Evolutionary conservation across 2,888 invertebrate genomes (phyloP).

Genomic region (Andrena haemorrhoa): DNA sequence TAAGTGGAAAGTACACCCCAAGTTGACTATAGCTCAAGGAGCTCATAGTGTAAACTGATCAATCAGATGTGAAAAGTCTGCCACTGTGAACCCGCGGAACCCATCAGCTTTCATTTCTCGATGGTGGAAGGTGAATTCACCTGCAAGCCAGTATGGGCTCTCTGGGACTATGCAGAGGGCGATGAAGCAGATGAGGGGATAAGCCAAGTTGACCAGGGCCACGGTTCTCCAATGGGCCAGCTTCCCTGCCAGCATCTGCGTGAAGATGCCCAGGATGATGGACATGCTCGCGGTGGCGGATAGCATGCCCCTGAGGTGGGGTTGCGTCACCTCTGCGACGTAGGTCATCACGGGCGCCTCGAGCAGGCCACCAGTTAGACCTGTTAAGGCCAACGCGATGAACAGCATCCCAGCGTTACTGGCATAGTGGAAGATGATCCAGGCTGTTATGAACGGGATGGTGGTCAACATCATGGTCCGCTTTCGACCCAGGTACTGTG

Average conservation of each 20-base stretch:
- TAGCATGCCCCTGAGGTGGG: conserved; percentile 91
- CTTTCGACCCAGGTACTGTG: conserved; percentile 90
- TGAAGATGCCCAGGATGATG: conserved; percentile 91
- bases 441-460: conserved; percentile 90
- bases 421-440: conserved; percentile 91
- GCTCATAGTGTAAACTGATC: too few relatives aligned
- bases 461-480: conserved; percentile 88
- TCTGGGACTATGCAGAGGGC: conserved; percentile 91
- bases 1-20: background rate
- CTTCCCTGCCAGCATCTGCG: conserved; percentile 91
- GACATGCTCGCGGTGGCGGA: conserved; percentile 91
- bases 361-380: conserved; percentile 91
- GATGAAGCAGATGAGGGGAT: conserved; percentile 88
- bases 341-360: conserved; percentile 94
- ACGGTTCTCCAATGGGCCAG: conserved; percentile 90
- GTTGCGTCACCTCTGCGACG: conserved; percentile 93
- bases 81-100: too few relatives aligned
- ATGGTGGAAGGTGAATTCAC: conserved; percentile 75
- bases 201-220: conserved; percentile 88
- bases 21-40: background rate
- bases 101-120: too few relatives aligned
- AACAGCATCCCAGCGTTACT: conserved; percentile 88
- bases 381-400: conserved; percentile 89
- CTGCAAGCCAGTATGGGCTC: conserved; percentile 92
- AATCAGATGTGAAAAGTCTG: too few relatives aligned